Percentiles rank a stretch among this genome's conserved stretches.
phyloP scores from a whole-genome alignment of 2,888 invertebrate genomes.

The Chymomyza procnemis region DNA sequence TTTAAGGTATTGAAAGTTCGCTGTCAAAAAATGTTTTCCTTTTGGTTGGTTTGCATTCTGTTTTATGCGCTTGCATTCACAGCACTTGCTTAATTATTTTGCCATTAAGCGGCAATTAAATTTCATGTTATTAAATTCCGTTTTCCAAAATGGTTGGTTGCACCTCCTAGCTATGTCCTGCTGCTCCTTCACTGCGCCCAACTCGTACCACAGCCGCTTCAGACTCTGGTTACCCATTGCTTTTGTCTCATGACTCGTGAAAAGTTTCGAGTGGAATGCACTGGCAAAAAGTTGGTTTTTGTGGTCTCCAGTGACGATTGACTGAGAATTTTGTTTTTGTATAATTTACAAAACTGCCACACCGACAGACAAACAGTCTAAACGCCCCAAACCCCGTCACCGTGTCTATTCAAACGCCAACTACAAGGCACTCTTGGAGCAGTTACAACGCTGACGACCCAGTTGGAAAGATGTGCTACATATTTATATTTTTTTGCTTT shows the following conservation, averaged over 20 bases:
- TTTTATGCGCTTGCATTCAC: slow-evolving; percentile 14
- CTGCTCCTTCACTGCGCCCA: no score
- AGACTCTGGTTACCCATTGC: not conserved
- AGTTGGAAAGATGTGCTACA: slow-evolving; percentile 42
- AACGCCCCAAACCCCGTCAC: not conserved
- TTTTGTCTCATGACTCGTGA: not conserved
- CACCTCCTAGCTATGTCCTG: not conserved
- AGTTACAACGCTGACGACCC: slow-evolving; percentile 23
- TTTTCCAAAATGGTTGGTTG: slow-evolving; percentile 11
- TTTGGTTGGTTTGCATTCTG: slow-evolving; percentile 23
- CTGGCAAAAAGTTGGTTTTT: not conserved
- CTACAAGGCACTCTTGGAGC: not conserved
- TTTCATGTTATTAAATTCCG: slow-evolving; percentile 20
- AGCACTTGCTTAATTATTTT: slow-evolving; percentile 53
- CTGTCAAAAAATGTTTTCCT: not conserved
- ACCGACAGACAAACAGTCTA: not conserved
- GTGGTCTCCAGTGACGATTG: not conserved
- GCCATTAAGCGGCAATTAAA: slow-evolving; percentile 58
- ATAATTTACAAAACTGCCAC: slow-evolving; percentile 23
- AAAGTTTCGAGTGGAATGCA: not conserved
- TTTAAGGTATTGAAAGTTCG: not conserved
- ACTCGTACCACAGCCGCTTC: not conserved
- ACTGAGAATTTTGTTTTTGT: not conserved
- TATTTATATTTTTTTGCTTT: no score
- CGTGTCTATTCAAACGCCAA: not conserved